Evolutionary conservation across 2,797 vertebrate genomes (phyloP).

Genomic region (Dendrocincla tyrannina): DNA sequence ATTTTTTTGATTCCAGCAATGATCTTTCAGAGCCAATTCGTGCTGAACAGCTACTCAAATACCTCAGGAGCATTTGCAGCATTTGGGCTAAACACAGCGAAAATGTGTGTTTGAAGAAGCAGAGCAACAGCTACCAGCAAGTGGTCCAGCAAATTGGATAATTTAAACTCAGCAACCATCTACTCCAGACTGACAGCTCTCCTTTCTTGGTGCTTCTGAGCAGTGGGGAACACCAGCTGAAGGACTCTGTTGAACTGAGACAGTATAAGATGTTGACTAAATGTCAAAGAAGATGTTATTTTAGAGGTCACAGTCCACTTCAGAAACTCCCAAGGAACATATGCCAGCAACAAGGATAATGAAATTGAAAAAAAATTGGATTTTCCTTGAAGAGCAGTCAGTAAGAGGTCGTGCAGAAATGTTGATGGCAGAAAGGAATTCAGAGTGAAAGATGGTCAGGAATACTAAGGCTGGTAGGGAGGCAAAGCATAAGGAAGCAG

Average conservation of each 20-base stretch:
- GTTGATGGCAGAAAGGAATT: not conserved
- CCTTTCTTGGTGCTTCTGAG: slow-evolving; percentile 9
- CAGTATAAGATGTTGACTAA: not conserved
- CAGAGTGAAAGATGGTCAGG: not conserved
- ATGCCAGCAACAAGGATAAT: not conserved
- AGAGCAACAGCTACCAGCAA: not conserved
- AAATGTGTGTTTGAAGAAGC: not conserved
- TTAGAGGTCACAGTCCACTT: slow-evolving; percentile 26
- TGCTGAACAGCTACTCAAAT: not conserved
- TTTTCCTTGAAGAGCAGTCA: not conserved
- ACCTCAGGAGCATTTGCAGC: not conserved
- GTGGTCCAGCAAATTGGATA: slow-evolving; percentile 4
- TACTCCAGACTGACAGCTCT: not conserved
- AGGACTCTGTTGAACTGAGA: slow-evolving; percentile 1
- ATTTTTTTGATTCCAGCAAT: not conserved
- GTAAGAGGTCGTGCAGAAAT: not conserved
- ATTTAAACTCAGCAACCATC: slow-evolving; percentile 5
- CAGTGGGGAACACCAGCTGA: not conserved
- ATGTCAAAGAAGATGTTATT: slow-evolving; percentile 1
- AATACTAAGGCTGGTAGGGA: not conserved
- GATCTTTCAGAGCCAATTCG: not conserved
- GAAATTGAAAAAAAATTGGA: not conserved
- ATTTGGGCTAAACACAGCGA: not conserved
- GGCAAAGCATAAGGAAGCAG: not conserved
- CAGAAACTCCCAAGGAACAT: not conserved